Evolutionary conservation across 2,888 invertebrate genomes (phyloP), one percentile per base, ranked within the genome.

Genomic region (Arge pagana): DNA sequence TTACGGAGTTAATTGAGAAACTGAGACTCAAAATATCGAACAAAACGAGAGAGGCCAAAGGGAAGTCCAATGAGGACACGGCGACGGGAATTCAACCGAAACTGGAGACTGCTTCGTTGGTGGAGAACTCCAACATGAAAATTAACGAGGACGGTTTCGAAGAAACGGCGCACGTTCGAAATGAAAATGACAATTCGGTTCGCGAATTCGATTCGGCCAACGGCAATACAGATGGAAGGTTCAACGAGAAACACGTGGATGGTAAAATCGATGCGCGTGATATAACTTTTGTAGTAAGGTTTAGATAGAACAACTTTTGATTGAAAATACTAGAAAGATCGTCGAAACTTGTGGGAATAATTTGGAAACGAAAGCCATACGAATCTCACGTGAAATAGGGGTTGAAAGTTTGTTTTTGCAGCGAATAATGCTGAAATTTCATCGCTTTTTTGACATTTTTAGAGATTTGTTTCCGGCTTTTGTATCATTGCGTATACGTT

Each of bases 71-170:
- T 33, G 51, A 58, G 15, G 60, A 53, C 30, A 43, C 58, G 10
- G 37, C 50, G 4, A 42, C 40, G 3, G 57, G 50, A 11, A 23
- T 58, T 18, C 58, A 59, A 45, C 41, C 57, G 1, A 61, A 56
- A 42, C 50, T 18, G 10, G 57, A 60, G n/a, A 54, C 59, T 21
- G 58, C 54, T 10, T 53, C 57, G 1, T 45, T 59, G 11, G 56
- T 59, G 0, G 60, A 62, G 3, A 65, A 52, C 31, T 42, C 58
- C 2, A 57, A 64, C 50, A 43, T 50, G 4, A 61, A 61, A 52
- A 48, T 61, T 3, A 56, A 54, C 31, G 53, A 52, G 5, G 58
- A 62, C 7, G 55, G 53, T 42, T 35, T 50, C 6, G 55, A 31
- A 16, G 40, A 31, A 21, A 24, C 19, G 5, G 31, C 19, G 6